Evolutionary conservation across 2,797 vertebrate genomes (phyloP).

Genomic region (Anguilla anguilla): DNA sequence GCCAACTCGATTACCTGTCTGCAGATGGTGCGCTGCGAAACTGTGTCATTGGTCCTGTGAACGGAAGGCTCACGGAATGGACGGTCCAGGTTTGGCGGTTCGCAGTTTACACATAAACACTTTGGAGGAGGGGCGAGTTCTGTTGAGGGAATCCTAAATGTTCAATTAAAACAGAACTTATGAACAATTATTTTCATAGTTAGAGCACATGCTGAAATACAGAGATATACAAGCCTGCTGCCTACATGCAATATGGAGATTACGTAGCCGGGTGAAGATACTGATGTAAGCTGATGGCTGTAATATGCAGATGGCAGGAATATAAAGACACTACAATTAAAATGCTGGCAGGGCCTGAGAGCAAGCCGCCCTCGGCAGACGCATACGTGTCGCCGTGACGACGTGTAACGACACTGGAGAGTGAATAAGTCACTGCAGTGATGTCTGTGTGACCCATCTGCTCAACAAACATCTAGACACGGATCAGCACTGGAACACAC

Average conservation of each 20-base stretch:
- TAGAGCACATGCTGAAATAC: not conserved
- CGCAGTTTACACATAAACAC: not conserved
- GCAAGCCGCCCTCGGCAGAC: not conserved
- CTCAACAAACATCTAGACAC: not conserved
- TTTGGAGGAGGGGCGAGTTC: not conserved
- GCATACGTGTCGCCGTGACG: conserved; percentile 19
- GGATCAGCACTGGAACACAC: not conserved
- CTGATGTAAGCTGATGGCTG: conserved; percentile 9
- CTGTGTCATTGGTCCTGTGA: not conserved
- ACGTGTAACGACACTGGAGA: conserved; percentile 6
- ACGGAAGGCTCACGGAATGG: not conserved
- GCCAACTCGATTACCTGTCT: conserved; percentile 37
- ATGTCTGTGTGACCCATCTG: conserved; percentile 28
- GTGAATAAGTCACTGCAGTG: not conserved
- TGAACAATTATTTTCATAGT: not conserved
- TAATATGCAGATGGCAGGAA: conserved; percentile 23
- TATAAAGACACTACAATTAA: conserved; percentile 24
- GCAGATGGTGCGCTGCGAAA: conserved; percentile 34
- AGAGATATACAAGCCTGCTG: not conserved
- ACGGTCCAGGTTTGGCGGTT: not conserved
- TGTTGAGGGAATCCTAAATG: not conserved
- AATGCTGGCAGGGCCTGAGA: conserved; percentile 7
- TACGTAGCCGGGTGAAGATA: not conserved
- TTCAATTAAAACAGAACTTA: not conserved
- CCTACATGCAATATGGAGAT: not conserved